Evolutionary conservation across 2,797 vertebrate species (phyloP), one percentile per base, ranked within the genome.

Genomic region (Danio jaintianensis): DNA sequence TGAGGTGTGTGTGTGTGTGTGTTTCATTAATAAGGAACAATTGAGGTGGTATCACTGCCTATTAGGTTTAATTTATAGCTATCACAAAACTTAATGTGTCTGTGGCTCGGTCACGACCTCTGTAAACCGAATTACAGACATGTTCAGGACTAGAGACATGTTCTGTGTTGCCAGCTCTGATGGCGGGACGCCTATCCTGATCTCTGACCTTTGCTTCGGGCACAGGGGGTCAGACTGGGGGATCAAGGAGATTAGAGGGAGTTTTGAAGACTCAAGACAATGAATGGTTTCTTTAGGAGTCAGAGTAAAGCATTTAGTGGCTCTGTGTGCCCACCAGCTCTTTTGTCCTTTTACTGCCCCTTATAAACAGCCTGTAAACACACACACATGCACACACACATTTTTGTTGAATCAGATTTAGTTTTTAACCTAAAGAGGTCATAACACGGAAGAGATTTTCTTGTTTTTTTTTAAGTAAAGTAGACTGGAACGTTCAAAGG

Each of bases 11-110:
- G 45, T 47, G 18, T n/a, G 45, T 40, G 20, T 70, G 66, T 50
- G 43, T 78, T 70, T 55, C 18, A 74, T 70, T 82, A 74, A 79
- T 50, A 63, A 69, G 50, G n/a, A 55, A 68, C 77, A 85, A 43
- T 82, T 80, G 71, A 68, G 40, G 43, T 55, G 40, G 48, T 52
- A 74, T 79, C 69, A 47, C 29, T 55, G 48, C 71, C 62, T 68
- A 76, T 83, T 83, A 78, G 70, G 59, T 53, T 79, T 47, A 42
- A 81, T 81, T 78, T 80, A 76, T 45, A 75, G 63, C 64, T 59
- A 53, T 52, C 6, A 4, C 77, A 62, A 81, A 81, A 72, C 61
- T 45, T 72, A 83, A 63, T 73, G 58, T 71, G 29, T 56, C 61
- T 75, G 62, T 58, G 52, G 63, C 52, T 40, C 18, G 64, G 66